Evolutionary conservation across 1,140 invertebrate species (phyloP).

Genomic region (Lutraria rhynchaena): DNA sequence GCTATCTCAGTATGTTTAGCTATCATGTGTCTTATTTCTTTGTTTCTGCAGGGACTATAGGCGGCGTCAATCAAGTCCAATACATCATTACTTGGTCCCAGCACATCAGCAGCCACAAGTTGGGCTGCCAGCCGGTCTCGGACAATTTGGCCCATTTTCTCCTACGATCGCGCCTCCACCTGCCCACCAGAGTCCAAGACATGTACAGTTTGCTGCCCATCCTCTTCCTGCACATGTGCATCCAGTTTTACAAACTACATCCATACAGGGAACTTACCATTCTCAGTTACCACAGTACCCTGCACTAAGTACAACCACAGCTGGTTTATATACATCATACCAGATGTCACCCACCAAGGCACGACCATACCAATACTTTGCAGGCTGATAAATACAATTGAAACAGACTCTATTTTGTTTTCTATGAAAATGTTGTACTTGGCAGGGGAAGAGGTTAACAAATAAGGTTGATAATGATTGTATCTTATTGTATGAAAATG

Average conservation of each 20-base stretch:
- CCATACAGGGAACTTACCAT: slow-evolving; percentile 72
- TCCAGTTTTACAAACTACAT: slow-evolving; percentile 85
- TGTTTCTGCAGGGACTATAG: slow-evolving; percentile 62
- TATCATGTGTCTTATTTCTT: too few species aligned
- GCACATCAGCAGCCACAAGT: slow-evolving; percentile 78
- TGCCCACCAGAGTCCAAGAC: slow-evolving; percentile 91
- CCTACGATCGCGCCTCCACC: slow-evolving; percentile 90
- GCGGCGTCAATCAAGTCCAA: slow-evolving; percentile 70
- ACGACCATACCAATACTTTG: slow-evolving; percentile 80
- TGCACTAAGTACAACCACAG: slow-evolving; percentile 63
- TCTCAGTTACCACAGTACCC: slow-evolving; percentile 83
- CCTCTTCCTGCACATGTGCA: slow-evolving; percentile 93
- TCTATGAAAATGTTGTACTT: too few species aligned
- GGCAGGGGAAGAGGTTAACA: too few species aligned
- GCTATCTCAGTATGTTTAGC: too few species aligned
- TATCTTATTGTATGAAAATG: too few species aligned
- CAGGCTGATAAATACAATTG: slow-evolving; percentile 48
- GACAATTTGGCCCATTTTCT: slow-evolving; percentile 81
- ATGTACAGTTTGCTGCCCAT: slow-evolving; percentile 88
- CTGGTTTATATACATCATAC: slow-evolving; percentile 77
- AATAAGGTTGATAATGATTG: too few species aligned
- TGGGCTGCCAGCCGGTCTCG: slow-evolving; percentile 70
- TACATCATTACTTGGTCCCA: slow-evolving; percentile 78
- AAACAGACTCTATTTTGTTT: too few species aligned
- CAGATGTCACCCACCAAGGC: slow-evolving; percentile 79